These are phyloP conservation scores for Eulemur rufifrons DNA, from an alignment of 2,113 vertebrate genomes.

Conservation along the genomic window DNA sequence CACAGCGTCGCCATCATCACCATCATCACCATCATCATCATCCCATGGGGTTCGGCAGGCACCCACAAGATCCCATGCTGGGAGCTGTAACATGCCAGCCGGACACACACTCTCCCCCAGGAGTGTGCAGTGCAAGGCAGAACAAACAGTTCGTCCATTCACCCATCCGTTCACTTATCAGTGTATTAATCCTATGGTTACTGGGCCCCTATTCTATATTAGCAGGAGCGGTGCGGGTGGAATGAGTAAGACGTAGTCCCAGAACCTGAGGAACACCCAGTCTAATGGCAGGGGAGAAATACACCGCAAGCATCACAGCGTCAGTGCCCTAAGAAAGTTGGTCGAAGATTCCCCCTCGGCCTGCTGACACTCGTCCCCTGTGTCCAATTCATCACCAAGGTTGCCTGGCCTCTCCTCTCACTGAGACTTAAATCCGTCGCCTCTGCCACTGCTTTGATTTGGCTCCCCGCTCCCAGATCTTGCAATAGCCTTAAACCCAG, in stretches of 20 bases:
- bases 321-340: not conserved
- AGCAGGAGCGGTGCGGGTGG: not conserved
- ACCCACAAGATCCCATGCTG: not conserved
- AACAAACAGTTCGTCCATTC: not conserved
- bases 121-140: not conserved
- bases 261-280: not conserved
- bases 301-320: not conserved
- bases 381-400: not conserved
- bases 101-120: not conserved
- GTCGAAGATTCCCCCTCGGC: not conserved
- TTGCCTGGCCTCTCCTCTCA: not conserved
- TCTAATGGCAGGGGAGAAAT: not conserved
- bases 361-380: no score
- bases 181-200: not conserved
- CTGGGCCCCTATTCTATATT: not conserved
- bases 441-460: not conserved
- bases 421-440: not conserved
- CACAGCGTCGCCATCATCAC: not conserved
- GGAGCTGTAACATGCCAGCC: not conserved
- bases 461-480: not conserved
- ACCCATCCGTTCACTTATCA: not conserved
- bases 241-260: not conserved
- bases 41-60: not conserved
- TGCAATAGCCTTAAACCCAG: not conserved
- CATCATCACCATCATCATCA: not conserved